Evolutionary conservation across 2,113 vertebrate genomes (phyloP), one percentile per base, ranked within the genome.

Genomic region (Prolemur simus): DNA sequence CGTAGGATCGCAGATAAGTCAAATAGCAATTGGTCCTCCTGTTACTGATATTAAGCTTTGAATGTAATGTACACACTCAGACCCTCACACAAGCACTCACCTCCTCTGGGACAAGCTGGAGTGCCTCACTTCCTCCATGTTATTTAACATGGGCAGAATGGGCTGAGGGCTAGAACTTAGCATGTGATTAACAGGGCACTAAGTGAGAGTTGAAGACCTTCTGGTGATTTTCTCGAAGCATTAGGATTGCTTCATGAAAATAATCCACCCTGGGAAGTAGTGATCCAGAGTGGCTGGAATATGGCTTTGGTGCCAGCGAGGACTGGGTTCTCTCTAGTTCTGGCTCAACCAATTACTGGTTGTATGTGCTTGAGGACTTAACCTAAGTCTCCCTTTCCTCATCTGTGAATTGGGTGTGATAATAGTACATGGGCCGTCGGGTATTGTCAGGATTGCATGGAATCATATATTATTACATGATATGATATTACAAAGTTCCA

Each of bases 141-240:
- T 49, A 60, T 47, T 47, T 66, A 54, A 21, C 27, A 29, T 9
- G 2, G 39, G 25, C 6, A 12, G 15, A 54, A 7, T 12, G 23
- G 34, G 29, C 47, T 11, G 29, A 54, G 25, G 39, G 73, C 2
- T 66, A 63, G 77, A 73, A 27, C 39, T 58, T 54, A 37, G 6
- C 49, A n/a, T 37, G 21, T 60, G 64, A 80, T 4, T 37, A 66
- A 29, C 32, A 74, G 25, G n/a, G n/a, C 29, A 8, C 54, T 17
- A 32, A n/a, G 2, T 4, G 27, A 23, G 54, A 58, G 25, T 4
- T 39, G 49, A 56, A 64, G 77, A 80, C 6, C 3, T 52, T 39
- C 81, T 77, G 45, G 32, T 88, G 66, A 68, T 25, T 89, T 92
- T 94, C 37, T 27, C 69, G 27, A 96, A 71, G 37, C 13, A 9